Evolutionary conservation across 2,113 vertebrate species (phyloP), one percentile per base, ranked within the genome.

Genomic region (Choloepus hoffmanni): DNA sequence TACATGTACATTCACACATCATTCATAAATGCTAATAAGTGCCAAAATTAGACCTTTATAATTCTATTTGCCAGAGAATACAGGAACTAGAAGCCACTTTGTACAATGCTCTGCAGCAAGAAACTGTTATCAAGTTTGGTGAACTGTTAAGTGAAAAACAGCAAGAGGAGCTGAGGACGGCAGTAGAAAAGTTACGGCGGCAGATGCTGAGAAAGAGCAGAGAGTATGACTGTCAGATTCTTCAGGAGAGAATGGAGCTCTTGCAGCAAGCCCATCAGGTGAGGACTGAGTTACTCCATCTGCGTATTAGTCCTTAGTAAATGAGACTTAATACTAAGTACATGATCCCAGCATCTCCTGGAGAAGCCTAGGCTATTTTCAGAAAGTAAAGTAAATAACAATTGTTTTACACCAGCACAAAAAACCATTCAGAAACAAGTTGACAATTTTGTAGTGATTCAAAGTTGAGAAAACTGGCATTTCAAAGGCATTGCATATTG

Each of bases 191-290:
- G 93, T 98, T 99, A 53, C 98, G 99, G 96, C 98, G 99, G 93
- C 99, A 99, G 98, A 99, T 99, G 99, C 98, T 99, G 96, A 99
- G 99, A 90, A 99, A 99, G 97, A 99, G 99, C 98, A 98, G 99
- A 90, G 99, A 99, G 92, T 99, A 99, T 1, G 99, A 99, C 98
- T 99, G 99, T 96, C 99, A 99, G 98, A 99, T 99, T 93, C 99
- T 99, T 85, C 99, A 99, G 98, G 99, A 99, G 97, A 98, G 99
- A 79, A 99, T 99, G 99, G 99, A 99, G 96, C 98, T 99, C 94
- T 98, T 99, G 70, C 99, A 99, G 97, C 99, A 99, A 98, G 99
- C 99, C 33, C 99, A 99, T 89, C 99, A 99, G 99, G 99, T 99
- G 94, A 97, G 96, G 83, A 58, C 9, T 2, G 36, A 58, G 67